Base-by-base conservation (phyloP, 1,140 invertebrate species). In the Teleogryllus occipitalis region DNA sequence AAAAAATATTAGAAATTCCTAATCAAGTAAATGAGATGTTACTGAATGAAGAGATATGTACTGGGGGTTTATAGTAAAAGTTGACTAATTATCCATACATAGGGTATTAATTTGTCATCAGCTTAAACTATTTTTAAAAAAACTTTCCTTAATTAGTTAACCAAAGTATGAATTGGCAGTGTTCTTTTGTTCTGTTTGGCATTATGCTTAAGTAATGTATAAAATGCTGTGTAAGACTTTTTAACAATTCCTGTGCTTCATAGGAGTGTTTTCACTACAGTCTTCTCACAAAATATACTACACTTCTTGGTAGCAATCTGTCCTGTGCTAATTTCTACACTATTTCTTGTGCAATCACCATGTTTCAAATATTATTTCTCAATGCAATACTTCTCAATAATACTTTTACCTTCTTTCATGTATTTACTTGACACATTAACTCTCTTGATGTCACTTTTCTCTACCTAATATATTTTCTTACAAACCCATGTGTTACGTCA, bases 271-370 rank as follows among this genome's bases (percentile, higher is more conserved):
- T 77, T 47, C 48, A 48, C 48, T 77, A n/a, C 47, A 77, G 76
- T 47, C 21, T 18, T 54, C 21, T 48, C 74, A 22, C n/a, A 75
- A 75, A 75, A 47, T 48, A 77, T 76, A n/a, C 47, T 21, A 79
- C 22, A 79, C 72, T 75, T 74, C 74, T 65, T 79, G 46, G 78
- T 79, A 79, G 78, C 78, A 79, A 79, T 79, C 78, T 79, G 78
- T 79, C 73, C 22, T 78, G 49, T 74, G 74, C 72, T 46, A 18
- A 75, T 75, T 79, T 39, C 74, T 75, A 27, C 54, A 49, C 73
- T 75, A 0, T 75, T 47, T 75, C 78, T 49, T 54, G 47, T 48
- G 73, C 78, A 73, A 65, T 14, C 18, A 65, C 54, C 5, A 39
- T 39, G 27, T 39, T 2, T 39, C 27, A 39, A 39, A 39, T 39